Evolutionary conservation across 2,797 vertebrate genomes (phyloP).

Genomic region (Tragopan temminckii): DNA sequence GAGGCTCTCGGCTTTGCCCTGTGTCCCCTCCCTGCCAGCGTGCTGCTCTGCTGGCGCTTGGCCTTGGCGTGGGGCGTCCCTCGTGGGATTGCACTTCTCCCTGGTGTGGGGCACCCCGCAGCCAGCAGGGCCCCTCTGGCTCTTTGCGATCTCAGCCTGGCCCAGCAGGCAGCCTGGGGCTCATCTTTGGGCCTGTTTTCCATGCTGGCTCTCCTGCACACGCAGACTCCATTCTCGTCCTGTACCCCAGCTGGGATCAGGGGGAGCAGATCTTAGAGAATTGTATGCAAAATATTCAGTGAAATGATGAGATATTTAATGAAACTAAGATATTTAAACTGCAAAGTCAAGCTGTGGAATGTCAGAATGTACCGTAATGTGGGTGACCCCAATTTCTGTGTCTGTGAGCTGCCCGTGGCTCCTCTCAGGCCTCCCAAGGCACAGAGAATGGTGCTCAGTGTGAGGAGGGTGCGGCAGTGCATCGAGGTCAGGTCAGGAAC

Average conservation of each 20-base stretch:
- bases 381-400: background rate
- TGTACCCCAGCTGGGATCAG: background rate
- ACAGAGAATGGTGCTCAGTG: background rate
- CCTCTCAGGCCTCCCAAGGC: background rate
- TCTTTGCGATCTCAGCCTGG: background rate
- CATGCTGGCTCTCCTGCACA: fast-evolving
- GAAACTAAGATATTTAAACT: fast-evolving
- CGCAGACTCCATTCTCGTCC: background rate
- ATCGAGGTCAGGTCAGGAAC: background rate
- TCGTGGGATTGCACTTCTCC: no score
- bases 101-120: background rate
- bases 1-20: background rate
- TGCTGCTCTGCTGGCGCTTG: background rate
- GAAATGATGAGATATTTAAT: background rate
- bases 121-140: background rate
- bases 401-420: fast-evolving
- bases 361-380: background rate
- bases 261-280: background rate
- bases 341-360: background rate
- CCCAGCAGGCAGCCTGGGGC: background rate
- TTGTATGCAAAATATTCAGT: background rate
- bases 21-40: background rate
- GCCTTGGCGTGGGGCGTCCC: background rate
- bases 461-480: fast-evolving
- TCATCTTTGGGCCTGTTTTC: background rate